These are phyloP conservation scores for Hoplodrina ambigua DNA, from an alignment of 2,888 invertebrate species.

Conservation along the genomic window DNA sequence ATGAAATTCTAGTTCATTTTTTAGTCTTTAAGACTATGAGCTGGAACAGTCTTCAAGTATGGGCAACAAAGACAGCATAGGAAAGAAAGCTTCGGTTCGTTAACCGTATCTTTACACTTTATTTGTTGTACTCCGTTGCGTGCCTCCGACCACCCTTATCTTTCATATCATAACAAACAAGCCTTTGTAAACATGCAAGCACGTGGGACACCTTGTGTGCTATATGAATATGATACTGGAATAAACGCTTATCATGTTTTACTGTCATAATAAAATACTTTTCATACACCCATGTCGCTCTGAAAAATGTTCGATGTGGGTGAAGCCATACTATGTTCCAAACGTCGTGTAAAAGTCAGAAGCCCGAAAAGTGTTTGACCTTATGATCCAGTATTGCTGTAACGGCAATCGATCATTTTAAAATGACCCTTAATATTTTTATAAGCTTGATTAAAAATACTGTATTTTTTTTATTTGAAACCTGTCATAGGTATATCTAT, in stretches of 20 bases:
- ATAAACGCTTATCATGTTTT: constrained; percentile 26
- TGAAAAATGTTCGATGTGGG: neutral
- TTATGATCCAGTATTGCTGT: neutral
- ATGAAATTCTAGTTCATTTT: no score
- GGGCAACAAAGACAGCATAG: neutral
- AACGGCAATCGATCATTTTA: neutral
- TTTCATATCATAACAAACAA: constrained; percentile 38
- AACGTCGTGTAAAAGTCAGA: neutral
- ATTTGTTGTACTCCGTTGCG: constrained; percentile 13
- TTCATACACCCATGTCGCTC: neutral
- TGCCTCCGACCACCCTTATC: constrained; percentile 11
- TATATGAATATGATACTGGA: constrained; percentile 10
- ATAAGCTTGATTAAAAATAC: no score
- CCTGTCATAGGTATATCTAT: no score
- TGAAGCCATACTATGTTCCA: neutral
- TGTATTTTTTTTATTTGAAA: no score
- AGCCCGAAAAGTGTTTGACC: constrained; percentile 1
- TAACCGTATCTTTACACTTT: neutral
- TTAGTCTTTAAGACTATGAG: no score
- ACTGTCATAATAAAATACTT: constrained; percentile 3
- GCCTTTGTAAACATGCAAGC: constrained; percentile 33
- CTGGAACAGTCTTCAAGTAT: neutral
- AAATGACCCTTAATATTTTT: no score
- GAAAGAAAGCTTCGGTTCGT: neutral
- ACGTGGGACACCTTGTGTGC: constrained; percentile 31